phyloP scores from a whole-genome alignment of 2,888 invertebrate species.

The Odontocolon sp. region DNA sequence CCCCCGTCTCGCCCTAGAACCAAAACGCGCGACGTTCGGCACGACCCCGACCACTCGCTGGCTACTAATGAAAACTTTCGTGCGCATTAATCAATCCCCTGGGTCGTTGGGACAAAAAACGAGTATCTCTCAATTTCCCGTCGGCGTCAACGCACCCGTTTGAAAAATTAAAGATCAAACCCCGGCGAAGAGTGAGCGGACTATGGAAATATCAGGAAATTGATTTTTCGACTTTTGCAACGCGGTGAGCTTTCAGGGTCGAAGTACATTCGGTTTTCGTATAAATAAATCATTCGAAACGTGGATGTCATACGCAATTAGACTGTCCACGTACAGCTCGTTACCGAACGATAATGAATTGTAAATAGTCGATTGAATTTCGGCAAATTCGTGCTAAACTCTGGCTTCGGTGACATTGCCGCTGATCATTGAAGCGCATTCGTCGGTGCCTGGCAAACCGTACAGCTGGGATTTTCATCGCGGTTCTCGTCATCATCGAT shows the following conservation, averaged over 20 bases:
- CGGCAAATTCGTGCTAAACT: slow-evolving; percentile 46
- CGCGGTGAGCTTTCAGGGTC: neutral
- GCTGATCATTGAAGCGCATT: neutral
- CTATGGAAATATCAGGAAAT: neutral
- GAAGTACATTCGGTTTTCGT: slow-evolving; percentile 13
- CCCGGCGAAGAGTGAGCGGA: neutral
- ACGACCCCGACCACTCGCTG: slow-evolving; percentile 44
- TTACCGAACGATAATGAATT: slow-evolving; percentile 58
- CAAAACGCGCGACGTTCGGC: slow-evolving; percentile 43
- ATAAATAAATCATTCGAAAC: slow-evolving; percentile 26
- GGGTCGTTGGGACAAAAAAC: slow-evolving; percentile 28
- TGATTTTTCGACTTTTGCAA: neutral
- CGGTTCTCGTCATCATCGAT: slow-evolving; percentile 33
- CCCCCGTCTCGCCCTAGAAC: slow-evolving; percentile 27
- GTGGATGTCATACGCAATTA: neutral
- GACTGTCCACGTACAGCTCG: slow-evolving; percentile 29
- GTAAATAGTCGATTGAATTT: slow-evolving; percentile 60
- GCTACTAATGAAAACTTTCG: slow-evolving; percentile 63
- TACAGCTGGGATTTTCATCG: slow-evolving; percentile 16
- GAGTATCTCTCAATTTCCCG: slow-evolving; percentile 39
- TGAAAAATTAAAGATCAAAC: slow-evolving; percentile 16
- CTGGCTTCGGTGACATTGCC: neutral
- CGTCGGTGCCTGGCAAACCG: slow-evolving; percentile 9
- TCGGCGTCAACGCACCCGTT: neutral
- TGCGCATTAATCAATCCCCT: slow-evolving; percentile 61